Evolutionary conservation across 2,888 invertebrate species (phyloP), one percentile per base, ranked within the genome.

Genomic region (Eupsilia transversa): DNA sequence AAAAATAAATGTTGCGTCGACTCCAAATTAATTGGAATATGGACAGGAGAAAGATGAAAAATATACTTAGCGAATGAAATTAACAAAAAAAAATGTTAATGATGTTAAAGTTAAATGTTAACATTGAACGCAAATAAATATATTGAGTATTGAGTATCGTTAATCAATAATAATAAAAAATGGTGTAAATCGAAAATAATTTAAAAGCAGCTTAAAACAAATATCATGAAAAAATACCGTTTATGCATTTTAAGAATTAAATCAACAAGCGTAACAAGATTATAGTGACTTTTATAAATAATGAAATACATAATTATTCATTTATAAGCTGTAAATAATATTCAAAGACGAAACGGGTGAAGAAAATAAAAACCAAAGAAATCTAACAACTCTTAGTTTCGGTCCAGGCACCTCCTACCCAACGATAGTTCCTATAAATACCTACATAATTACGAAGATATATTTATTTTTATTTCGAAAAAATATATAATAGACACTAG

Each of bases 361-460:
- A 91, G 89, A 87, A 86, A 72, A 64, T 64, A 23, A 2, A 57
- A 54, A 35, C 6, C 12, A 41, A 60, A 46, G 38, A 56, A n/a
- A 60, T 68, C 30, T 35, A 66, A 59, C 46, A 60, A 59, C 10
- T 49, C 10, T 23, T 2, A 92, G 89, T 90, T 90, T 91, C 82
- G 93, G 91, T 94, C 92, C 96, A 96, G 95, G 93, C 95, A 93
- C 94, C 95, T 94, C 95, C 94, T 93, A 95, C 92, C 96, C 96
- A 96, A 96, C 96, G 96, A 96, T 96, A 96, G 96, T 96, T 96
- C 96, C 96, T 96, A 96, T 91, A 92, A 96, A 93, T 96, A 96
- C 96, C 96, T 96, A 96, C 91, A 91, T 94, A 95, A 94, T 92
- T 92, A 94, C 91, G 91, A 93, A 95, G 93, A 94, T 91, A 95